Conservation (phyloP, 2,888 invertebrate species). For the Agrilus biguttatus region DNA sequence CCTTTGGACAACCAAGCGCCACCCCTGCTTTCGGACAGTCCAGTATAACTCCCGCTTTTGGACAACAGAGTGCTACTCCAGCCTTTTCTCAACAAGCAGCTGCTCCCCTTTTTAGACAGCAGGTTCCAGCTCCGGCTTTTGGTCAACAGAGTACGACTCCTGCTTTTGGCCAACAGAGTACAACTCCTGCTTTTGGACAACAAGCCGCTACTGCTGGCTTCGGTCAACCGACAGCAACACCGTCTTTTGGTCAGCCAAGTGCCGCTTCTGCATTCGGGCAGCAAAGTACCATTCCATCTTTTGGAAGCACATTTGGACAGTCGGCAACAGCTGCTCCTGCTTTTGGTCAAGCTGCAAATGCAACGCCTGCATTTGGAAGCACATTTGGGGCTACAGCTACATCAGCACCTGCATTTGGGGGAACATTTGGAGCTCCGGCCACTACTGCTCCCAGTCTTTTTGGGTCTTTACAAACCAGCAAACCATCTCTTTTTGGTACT, state of each 20-base stretch:
- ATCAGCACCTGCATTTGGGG: conserved; percentile 25
- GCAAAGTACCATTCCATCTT: conserved; percentile 15
- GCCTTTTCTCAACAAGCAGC: conserved; percentile 16
- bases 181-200: conserved; percentile 13
- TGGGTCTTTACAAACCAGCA: conserved; percentile 16
- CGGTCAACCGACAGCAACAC: background rate
- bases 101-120: conserved; percentile 13
- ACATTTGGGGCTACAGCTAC: conserved; percentile 14
- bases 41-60: conserved; percentile 5
- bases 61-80: conserved; percentile 17
- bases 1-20: conserved; percentile 14
- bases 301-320: conserved; percentile 28
- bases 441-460: background rate
- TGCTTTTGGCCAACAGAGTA: conserved; percentile 10
- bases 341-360: conserved; percentile 16
- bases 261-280: conserved; percentile 19
- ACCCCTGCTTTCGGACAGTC: conserved; percentile 14
- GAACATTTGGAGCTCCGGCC: conserved; percentile 23
- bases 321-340: conserved; percentile 12
- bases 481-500: conserved; percentile 5
- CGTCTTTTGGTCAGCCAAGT: conserved; percentile 14
- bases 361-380: conserved; percentile 16
- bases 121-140: conserved; percentile 1
- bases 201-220: background rate
- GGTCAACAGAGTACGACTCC: conserved; percentile 18